These are phyloP conservation scores for Notarius quadriscutis DNA, from an alignment of 2,113 vertebrate species.

Conservation along the genomic window DNA sequence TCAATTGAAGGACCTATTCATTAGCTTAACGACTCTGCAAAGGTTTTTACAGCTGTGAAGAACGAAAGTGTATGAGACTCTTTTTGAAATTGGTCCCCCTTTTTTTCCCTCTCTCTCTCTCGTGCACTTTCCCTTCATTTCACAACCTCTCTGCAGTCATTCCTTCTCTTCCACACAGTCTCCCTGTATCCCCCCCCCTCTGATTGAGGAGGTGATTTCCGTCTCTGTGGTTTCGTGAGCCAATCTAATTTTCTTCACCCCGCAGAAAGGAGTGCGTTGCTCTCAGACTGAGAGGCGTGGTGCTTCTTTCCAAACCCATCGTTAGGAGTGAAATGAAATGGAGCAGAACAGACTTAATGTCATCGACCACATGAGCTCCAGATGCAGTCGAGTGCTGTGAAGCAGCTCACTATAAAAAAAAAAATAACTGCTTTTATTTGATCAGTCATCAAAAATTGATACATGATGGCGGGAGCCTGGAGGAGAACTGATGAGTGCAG, in stretches of 20 bases:
- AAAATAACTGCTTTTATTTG: neutral
- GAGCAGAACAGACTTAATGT: conserved; percentile 17
- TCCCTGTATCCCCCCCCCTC: neutral
- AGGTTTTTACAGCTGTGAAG: neutral
- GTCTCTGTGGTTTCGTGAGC: conserved; percentile 22
- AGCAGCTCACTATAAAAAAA: neutral
- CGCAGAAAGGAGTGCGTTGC: conserved; percentile 12
- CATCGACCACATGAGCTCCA: neutral
- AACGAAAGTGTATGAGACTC: neutral
- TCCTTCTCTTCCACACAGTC: conserved; percentile 13
- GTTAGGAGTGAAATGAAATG: neutral
- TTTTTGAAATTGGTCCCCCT: neutral
- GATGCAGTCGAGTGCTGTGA: neutral
- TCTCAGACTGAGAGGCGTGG: conserved; percentile 22
- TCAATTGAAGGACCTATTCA: conserved; percentile 28
- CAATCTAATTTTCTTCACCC: conserved; percentile 41
- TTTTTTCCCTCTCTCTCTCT: neutral
- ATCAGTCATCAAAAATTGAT: neutral
- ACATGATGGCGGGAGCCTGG: too few species aligned
- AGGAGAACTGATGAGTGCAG: neutral
- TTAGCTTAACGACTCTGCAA: conserved; percentile 43
- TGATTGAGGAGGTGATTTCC: conserved; percentile 24
- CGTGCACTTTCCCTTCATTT: neutral
- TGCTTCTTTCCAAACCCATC: conserved; percentile 21
- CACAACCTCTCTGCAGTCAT: neutral